Base-by-base conservation (phyloP, 30 jellyfish, hydroid and myxozoan species). In the Sanderia malayensis region DNA sequence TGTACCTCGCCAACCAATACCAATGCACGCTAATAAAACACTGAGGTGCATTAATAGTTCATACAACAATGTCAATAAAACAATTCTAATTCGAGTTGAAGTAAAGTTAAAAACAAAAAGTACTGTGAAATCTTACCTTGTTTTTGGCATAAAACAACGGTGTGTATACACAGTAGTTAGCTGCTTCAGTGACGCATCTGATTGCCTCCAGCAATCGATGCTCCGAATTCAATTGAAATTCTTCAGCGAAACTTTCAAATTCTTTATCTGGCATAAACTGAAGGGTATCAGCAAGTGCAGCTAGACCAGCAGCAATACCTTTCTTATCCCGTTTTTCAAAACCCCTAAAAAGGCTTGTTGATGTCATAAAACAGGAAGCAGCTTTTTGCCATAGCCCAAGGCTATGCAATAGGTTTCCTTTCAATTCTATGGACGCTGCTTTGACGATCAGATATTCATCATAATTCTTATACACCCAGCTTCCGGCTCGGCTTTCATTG, bases 61-160 rank as follows among this genome's bases (percentile, higher is more conserved):
- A n/a, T n/a, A n/a, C n/a, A n/a, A n/a, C n/a, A n/a, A n/a, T n/a
- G n/a, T n/a, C n/a, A n/a, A n/a, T n/a, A n/a, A n/a, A n/a, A n/a
- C n/a, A n/a, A n/a, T n/a, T n/a, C n/a, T n/a, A n/a, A n/a, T n/a
- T n/a, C n/a, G n/a, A n/a, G n/a, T n/a, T n/a, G n/a, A n/a, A n/a
- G n/a, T n/a, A n/a, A n/a, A n/a, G n/a, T n/a, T n/a, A n/a, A n/a
- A n/a, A n/a, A n/a, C n/a, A n/a, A n/a, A n/a, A n/a, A n/a, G n/a
- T n/a, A n/a, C n/a, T n/a, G n/a, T n/a, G n/a, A 4, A 29, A 67
- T 4, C 44, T 10, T 37, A 69, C 93, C 84, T 80, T 80, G 55
- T 80, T 80, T 44, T 80, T 80, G 18, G 84, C 62, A 69, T 47
- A 80, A 57, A 80, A 80, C 59, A 68, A 31, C n/a, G 93, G 93